Percentiles rank a stretch among this genome's conserved stretches.
phyloP scores from a whole-genome alignment of 92 coral and sea anemone genomes.

The Porites rus region DNA sequence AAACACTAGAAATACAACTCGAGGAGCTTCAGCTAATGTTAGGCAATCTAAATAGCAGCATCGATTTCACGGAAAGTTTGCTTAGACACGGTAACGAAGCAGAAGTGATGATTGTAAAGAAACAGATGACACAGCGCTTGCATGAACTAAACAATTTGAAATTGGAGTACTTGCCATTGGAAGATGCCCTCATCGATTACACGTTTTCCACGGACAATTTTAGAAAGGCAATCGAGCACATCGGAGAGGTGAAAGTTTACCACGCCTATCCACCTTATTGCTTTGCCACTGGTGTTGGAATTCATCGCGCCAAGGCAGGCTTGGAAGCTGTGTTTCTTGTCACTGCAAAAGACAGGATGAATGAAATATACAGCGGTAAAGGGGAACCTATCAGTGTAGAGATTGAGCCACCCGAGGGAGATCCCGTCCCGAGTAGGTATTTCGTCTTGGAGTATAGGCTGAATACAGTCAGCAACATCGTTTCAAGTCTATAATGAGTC shows the following conservation, averaged over 20 bases:
- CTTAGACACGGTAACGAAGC: conserved; percentile 97
- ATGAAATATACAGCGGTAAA: conserved; percentile 86
- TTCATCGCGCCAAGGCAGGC: conserved; percentile 92
- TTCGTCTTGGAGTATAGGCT: neutral
- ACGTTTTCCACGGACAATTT: conserved; percentile 86
- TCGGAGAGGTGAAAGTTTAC: conserved; percentile 84
- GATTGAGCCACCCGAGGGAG: conserved; percentile 94
- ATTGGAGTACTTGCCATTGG: conserved; percentile 85
- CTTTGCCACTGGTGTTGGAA: conserved; percentile 91
- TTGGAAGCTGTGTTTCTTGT: conserved; percentile 96
- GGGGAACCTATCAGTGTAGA: conserved; percentile 83
- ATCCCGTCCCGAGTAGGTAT: conserved; percentile 70
- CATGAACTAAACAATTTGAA: conserved; percentile 83
- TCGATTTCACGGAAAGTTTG: conserved; percentile 93
- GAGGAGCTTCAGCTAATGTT: conserved; percentile 89
- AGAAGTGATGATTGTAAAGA: conserved; percentile 92
- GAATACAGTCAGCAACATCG: too few species aligned
- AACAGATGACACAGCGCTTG: conserved; percentile 90
- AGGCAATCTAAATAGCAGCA: conserved; percentile 89
- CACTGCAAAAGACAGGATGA: conserved; percentile 90
- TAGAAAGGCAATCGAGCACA: conserved; percentile 79
- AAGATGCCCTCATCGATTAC: conserved; percentile 93
- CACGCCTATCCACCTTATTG: conserved; percentile 91
- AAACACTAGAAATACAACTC: conserved; percentile 86
- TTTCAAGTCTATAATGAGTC: too few species aligned